A percentile compares a stretch with the other conserved stretches of the same genome.
phyloP scores from a whole-genome alignment of 1,140 invertebrate species.

The Cataglyphis hispanica region DNA sequence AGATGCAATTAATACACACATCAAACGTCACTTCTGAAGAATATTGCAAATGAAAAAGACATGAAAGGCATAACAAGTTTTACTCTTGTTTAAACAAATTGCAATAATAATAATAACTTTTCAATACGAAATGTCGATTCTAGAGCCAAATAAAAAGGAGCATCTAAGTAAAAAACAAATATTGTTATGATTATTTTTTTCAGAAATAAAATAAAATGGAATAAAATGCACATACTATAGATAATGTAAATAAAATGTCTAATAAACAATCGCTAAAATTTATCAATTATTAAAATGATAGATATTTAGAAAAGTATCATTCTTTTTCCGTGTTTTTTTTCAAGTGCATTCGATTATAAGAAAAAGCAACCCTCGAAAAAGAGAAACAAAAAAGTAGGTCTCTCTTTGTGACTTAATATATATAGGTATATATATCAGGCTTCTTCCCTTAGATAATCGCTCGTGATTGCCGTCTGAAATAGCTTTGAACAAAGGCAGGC shows the following conservation, averaged over 20 bases:
- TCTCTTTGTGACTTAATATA: slow-evolving; percentile 13
- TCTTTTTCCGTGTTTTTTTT: not conserved
- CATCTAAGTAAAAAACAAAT: not conserved
- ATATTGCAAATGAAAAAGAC: not conserved
- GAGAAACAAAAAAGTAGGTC: not conserved
- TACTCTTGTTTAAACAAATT: slow-evolving; percentile 3
- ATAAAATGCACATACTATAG: not conserved
- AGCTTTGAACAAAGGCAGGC: not conserved
- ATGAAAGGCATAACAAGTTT: not conserved
- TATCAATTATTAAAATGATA: not conserved
- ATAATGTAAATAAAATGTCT: not conserved
- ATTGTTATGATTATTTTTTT: not conserved
- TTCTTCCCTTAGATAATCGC: slow-evolving; percentile 10
- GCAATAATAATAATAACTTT: not conserved
- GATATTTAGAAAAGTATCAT: not conserved
- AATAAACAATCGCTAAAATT: not conserved
- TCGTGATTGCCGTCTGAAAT: slow-evolving; percentile 9
- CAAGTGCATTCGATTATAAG: not conserved
- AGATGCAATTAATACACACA: slow-evolving; percentile 23
- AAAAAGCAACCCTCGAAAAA: not conserved
- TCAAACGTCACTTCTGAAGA: slow-evolving; percentile 4
- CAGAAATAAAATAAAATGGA: not conserved
- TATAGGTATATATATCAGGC: too few relatives aligned
- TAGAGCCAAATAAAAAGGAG: not conserved
- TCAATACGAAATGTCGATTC: not conserved